phyloP scores from a whole-genome alignment of 2,797 vertebrate species.

The Bradypodion ventrale region DNA sequence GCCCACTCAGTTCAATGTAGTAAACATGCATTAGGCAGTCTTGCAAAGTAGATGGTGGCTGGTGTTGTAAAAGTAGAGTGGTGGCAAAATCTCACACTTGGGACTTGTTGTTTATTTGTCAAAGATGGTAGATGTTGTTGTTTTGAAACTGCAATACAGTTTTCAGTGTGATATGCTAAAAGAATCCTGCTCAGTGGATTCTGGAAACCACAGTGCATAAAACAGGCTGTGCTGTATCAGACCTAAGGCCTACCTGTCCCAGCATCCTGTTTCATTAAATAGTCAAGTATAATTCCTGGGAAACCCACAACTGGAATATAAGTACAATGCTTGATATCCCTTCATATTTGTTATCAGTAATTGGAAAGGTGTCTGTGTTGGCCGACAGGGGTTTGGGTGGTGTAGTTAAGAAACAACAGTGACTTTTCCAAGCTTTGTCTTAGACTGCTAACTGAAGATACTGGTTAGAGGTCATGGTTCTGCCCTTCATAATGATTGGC shows the following conservation, averaged over 20 bases:
- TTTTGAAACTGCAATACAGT: constrained; percentile 9
- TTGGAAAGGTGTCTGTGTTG: no score
- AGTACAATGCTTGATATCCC: background rate
- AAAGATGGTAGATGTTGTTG: background rate
- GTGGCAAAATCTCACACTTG: background rate
- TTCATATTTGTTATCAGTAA: background rate
- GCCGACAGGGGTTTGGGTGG: no score
- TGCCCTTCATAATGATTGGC: constrained; percentile 29
- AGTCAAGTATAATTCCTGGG: background rate
- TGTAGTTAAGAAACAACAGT: no score
- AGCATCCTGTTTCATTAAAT: background rate
- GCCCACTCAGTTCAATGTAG: no score
- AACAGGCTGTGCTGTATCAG: background rate
- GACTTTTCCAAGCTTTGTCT: no score
- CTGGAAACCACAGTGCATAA: no score
- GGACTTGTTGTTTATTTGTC: background rate
- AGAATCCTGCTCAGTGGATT: no score
- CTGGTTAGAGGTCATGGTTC: constrained; percentile 9
- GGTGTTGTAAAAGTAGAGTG: background rate
- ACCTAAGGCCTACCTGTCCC: background rate
- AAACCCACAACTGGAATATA: background rate
- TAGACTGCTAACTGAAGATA: background rate
- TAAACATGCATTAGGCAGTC: background rate
- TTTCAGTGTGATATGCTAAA: constrained; percentile 19
- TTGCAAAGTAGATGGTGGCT: background rate